Percentiles rank a stretch among this genome's conserved stretches.
Evolutionary conservation across 2,888 invertebrate species (phyloP).

Genomic region (Apamea epomidion): DNA sequence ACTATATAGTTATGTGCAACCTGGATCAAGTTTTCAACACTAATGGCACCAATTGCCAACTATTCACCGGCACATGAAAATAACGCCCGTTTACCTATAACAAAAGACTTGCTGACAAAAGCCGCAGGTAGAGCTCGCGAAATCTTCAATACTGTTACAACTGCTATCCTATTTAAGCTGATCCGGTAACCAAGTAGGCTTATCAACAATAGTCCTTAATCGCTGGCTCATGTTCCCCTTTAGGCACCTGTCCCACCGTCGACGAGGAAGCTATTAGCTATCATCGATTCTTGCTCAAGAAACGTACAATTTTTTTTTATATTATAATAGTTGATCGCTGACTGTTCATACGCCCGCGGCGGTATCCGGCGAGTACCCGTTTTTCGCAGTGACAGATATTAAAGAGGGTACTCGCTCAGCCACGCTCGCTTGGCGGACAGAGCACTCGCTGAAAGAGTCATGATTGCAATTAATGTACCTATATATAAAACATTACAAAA

Average conservation of each 20-base stretch:
- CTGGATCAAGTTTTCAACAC: not conserved
- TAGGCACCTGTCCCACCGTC: not conserved
- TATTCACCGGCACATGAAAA: not conserved
- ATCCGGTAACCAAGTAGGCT: slow-evolving; percentile 29
- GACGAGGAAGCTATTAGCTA: not conserved
- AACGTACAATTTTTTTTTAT: not conserved
- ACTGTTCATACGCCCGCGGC: not conserved
- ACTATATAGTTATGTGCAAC: not conserved
- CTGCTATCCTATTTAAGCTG: slow-evolving; percentile 16
- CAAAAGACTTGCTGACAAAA: not conserved
- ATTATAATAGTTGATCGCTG: not conserved
- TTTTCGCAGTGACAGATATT: not conserved
- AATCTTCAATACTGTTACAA: not conserved
- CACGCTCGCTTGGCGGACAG: not conserved
- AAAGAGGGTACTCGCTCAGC: too few species aligned
- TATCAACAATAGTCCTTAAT: slow-evolving; percentile 50
- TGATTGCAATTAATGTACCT: too few species aligned
- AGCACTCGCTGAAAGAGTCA: not conserved
- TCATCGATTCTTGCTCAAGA: not conserved
- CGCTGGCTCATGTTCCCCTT: not conserved
- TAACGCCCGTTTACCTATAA: not conserved
- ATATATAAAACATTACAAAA: not conserved
- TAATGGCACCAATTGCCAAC: not conserved
- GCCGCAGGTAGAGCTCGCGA: not conserved
- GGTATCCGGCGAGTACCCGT: not conserved